Evolutionary conservation across 2,797 vertebrate species (phyloP).

Genomic region (Tenualosa thibaudeaui): DNA sequence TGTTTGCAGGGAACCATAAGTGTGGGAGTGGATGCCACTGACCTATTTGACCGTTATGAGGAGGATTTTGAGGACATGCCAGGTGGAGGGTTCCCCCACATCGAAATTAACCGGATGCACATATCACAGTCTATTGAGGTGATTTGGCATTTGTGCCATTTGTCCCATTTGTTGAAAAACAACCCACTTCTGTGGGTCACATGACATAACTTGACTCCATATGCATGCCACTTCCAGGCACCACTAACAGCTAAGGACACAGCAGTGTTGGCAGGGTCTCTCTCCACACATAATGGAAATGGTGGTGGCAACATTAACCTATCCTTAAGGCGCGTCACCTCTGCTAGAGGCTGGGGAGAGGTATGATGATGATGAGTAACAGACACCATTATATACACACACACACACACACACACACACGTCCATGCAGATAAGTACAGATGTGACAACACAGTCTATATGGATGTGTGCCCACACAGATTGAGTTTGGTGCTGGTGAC

Average conservation of each 20-base stretch:
- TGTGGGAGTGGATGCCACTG: conserved; percentile 94
- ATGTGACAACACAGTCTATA: conserved; percentile 28
- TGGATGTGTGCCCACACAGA: conserved; percentile 63
- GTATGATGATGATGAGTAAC: conserved; percentile 55
- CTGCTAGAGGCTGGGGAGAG: conserved; percentile 96
- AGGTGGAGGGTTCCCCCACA: conserved; percentile 88
- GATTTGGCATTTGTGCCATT: conserved; percentile 15
- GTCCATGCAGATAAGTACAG: background rate
- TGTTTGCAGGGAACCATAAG: conserved; percentile 90
- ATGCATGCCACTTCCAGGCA: conserved; percentile 72
- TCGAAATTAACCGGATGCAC: conserved; percentile 98
- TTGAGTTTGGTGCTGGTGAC: conserved; percentile 95
- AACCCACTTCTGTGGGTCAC: background rate
- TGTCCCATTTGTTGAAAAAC: background rate
- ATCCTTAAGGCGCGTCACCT: conserved; percentile 86
- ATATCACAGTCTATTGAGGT: conserved; percentile 99
- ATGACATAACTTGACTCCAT: background rate
- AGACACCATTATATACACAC: conserved; percentile 5
- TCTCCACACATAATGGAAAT: conserved; percentile 94
- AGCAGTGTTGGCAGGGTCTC: conserved; percentile 92
- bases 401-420: background rate
- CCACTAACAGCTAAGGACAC: conserved; percentile 91
- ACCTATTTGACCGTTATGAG: conserved; percentile 97
- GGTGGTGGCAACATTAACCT: conserved; percentile 94
- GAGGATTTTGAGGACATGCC: conserved; percentile 94